A percentile compares a stretch with the other conserved stretches of the same genome.
Evolutionary conservation across 2,888 invertebrate genomes (phyloP).

Genomic region (Andrena dorsata): DNA sequence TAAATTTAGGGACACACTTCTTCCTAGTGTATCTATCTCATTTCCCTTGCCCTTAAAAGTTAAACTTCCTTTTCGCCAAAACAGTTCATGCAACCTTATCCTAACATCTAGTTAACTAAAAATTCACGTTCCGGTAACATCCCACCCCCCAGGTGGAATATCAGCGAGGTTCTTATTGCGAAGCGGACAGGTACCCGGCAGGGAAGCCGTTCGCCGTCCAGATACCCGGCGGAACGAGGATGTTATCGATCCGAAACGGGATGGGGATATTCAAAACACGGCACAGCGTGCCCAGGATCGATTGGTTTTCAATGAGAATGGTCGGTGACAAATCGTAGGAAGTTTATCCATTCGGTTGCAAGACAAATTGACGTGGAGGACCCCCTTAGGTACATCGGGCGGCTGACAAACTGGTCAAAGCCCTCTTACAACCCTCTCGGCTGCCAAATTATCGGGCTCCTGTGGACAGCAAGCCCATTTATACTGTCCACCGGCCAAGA

Average conservation of each 20-base stretch:
- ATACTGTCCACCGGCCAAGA: conserved; percentile 73
- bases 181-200: background rate
- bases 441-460: conserved; percentile 83
- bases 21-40: no score
- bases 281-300: conserved; percentile 11
- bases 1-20: no score
- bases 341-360: conserved; percentile 80
- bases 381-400: conserved; percentile 78
- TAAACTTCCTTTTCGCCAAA: no score
- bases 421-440: conserved; percentile 79
- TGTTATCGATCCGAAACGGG: background rate
- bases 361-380: conserved; percentile 78
- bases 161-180: no score
- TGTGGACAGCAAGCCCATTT: conserved; percentile 82
- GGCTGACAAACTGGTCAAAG: conserved; percentile 82
- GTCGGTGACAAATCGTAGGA: conserved; percentile 71
- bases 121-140: no score
- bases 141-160: no score
- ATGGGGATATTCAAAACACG: conserved; percentile 27
- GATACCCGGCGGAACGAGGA: background rate
- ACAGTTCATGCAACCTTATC: no score
- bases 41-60: no score
- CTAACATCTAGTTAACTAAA: no score
- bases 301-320: conserved; percentile 64
- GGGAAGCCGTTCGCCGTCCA: background rate